A percentile compares a stretch with the other conserved stretches of the same genome.
Conservation (phyloP, 2,888 invertebrate species). For the Drosophila recens region DNA sequence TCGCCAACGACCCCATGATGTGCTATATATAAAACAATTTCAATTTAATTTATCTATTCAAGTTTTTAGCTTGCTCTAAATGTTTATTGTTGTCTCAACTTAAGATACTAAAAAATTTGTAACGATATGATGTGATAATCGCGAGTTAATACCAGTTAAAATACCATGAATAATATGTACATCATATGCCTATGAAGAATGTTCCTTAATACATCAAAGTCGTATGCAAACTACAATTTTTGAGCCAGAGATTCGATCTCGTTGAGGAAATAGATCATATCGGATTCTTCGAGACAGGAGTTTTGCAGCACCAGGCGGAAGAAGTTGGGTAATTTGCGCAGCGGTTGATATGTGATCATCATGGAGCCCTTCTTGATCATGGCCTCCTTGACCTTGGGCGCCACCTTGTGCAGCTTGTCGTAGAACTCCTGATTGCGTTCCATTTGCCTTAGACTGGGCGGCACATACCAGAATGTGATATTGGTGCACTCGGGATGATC, state of each 20-base stretch:
- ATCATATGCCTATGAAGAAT: slow-evolving; percentile 65
- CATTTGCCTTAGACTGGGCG: slow-evolving; percentile 88
- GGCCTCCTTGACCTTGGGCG: slow-evolving; percentile 95
- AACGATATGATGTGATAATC: slow-evolving; percentile 26
- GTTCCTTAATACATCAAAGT: slow-evolving; percentile 36
- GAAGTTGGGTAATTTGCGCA: slow-evolving; percentile 94
- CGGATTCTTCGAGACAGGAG: slow-evolving; percentile 92
- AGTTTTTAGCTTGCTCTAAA: slow-evolving; percentile 23
- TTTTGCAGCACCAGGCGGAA: slow-evolving; percentile 97
- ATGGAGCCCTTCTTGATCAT: slow-evolving; percentile 98
- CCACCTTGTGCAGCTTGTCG: slow-evolving; percentile 91
- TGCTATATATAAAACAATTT: neutral
- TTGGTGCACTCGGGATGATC: slow-evolving; percentile 96
- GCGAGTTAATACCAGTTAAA: slow-evolving; percentile 45
- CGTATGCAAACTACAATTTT: slow-evolving; percentile 86
- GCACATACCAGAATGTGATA: slow-evolving; percentile 98
- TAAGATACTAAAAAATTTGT: slow-evolving; percentile 41
- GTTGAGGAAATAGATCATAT: slow-evolving; percentile 94
- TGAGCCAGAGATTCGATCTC: slow-evolving; percentile 94
- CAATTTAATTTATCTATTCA: slow-evolving; percentile 12
- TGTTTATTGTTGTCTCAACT: slow-evolving; percentile 45
- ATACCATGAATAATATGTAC: slow-evolving; percentile 45
- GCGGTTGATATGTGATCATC: slow-evolving; percentile 98
- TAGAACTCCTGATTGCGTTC: slow-evolving; percentile 87
- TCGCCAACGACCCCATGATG: no score